Evolutionary conservation across 2,888 invertebrate genomes (phyloP).

Genomic region (Melieria crassipennis): DNA sequence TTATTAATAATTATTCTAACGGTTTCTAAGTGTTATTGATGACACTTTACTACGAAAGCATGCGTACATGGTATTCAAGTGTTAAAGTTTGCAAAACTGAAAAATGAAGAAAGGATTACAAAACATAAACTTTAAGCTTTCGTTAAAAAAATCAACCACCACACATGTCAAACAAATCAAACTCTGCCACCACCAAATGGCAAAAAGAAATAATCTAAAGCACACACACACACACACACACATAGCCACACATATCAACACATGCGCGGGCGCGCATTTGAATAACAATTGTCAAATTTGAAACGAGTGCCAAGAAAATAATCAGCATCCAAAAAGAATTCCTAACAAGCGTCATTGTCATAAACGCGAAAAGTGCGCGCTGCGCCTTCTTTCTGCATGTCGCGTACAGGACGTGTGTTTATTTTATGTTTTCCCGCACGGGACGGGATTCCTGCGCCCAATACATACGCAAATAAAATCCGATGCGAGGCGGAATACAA

Average conservation of each 20-base stretch:
- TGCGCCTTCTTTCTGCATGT: constrained; percentile 1
- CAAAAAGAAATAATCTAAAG: background rate
- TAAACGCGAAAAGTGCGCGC: constrained; percentile 46
- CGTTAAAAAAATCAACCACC: no score
- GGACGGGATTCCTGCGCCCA: background rate
- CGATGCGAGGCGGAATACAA: no score
- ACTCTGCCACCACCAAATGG: no score
- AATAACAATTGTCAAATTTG: constrained; percentile 31
- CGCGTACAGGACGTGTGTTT: constrained; percentile 53
- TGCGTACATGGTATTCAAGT: no score
- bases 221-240: constrained; percentile 8
- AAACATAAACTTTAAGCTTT: no score
- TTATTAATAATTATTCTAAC: no score
- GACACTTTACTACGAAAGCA: no score
- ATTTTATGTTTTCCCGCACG: constrained; percentile 41
- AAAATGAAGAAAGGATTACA: no score
- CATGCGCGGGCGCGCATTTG: background rate
- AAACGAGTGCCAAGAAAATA: constrained; percentile 14
- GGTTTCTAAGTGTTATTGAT: no score
- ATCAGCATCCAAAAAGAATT: constrained; percentile 35
- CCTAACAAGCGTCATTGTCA: constrained; percentile 63
- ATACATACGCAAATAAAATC: no score
- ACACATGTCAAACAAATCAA: no score
- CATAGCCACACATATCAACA: background rate
- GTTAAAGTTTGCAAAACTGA: no score